Evolutionary conservation across 1,140 invertebrate species (phyloP), one percentile per base, ranked within the genome.

Genomic region (Plutomurus gul): DNA sequence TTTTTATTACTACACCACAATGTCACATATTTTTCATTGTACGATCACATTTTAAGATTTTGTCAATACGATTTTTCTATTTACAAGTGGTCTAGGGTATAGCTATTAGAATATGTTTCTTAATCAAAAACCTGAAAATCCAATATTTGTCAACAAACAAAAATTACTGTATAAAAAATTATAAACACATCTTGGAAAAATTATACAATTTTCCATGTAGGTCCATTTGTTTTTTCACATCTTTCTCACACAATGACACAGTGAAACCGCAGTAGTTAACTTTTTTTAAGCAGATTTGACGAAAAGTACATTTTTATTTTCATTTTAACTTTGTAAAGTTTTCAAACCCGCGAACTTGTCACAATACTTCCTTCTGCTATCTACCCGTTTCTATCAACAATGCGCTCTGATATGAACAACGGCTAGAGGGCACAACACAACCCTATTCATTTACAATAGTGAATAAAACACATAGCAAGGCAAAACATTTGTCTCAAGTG

Each of bases 311-410:
- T 33, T 65, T 65, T 65, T 65, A 65, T 65, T 65, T 65, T 65
- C 13, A 25, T 65, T 65, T 65, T 30, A 65, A 65, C 56, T 65
- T 65, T 27, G 27, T 65, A 65, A 65, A 33, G 27, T 30, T 25
- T 65, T 33, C 18, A 33, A 25, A 33, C 56, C 56, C 56, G 56
- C 56, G 56, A 65, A 65, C 56, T 27, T 30, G n/a, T 65, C 56
- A 65, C 30, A 65, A 65, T 65, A 65, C 56, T 65, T 30, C 56
- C 56, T 30, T 65, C 56, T 65, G 56, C 56, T 65, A 65, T 65
- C 56, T 65, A 65, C 56, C 11, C 25, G 10, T 0, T 6, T 2
- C 1, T 6, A 20, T 33, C 30, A 6, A 3, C 0, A 65, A 25
- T 65, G 5, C 22, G 30, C 13, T 1, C 13, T 16, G 1, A 16